phyloP scores from a whole-genome alignment of 2,888 invertebrate species.

The Cryptocephalus moraei region DNA sequence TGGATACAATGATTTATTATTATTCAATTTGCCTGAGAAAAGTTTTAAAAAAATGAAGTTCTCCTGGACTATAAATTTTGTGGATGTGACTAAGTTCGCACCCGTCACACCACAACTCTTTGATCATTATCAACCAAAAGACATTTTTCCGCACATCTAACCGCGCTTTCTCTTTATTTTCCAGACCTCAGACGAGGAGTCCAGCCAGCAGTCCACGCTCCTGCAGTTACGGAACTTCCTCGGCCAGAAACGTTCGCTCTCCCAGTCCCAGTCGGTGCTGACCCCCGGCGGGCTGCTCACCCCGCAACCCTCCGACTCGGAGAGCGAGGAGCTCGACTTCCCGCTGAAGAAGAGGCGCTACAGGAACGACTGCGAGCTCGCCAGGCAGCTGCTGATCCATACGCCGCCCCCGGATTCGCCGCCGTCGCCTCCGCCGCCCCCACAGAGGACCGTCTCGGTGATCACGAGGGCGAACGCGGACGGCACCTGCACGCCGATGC shows the following conservation, averaged over 20 bases:
- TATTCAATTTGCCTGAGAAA: too few relatives aligned
- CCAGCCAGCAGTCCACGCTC: slow-evolving; percentile 17
- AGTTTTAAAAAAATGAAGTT: too few relatives aligned
- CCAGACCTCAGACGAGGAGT: slow-evolving; percentile 27
- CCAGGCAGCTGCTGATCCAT: slow-evolving; percentile 15
- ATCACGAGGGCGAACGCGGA: slow-evolving; percentile 80
- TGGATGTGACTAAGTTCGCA: too few relatives aligned
- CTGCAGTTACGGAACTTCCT: slow-evolving; percentile 20
- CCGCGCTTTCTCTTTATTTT: slow-evolving; percentile 6
- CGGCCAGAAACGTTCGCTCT: slow-evolving; percentile 24
- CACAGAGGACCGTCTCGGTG: slow-evolving; percentile 52
- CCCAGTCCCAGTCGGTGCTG: slow-evolving; percentile 22
- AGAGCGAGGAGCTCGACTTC: slow-evolving; percentile 39
- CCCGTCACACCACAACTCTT: too few relatives aligned
- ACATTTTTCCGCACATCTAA: too few relatives aligned
- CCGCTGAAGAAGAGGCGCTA: slow-evolving; percentile 50
- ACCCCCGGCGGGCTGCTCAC: slow-evolving; percentile 43
- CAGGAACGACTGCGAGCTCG: slow-evolving; percentile 35
- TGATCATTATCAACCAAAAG: too few relatives aligned
- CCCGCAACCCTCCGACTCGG: slow-evolving; percentile 80
- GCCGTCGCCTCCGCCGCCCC: neutral
- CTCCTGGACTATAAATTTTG: too few relatives aligned
- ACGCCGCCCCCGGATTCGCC: slow-evolving; percentile 6
- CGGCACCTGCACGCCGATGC: slow-evolving; percentile 48
- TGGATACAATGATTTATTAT: too few relatives aligned